Base-by-base conservation (phyloP, 2,888 invertebrate genomes). In the Agriopis leucophaearia region DNA sequence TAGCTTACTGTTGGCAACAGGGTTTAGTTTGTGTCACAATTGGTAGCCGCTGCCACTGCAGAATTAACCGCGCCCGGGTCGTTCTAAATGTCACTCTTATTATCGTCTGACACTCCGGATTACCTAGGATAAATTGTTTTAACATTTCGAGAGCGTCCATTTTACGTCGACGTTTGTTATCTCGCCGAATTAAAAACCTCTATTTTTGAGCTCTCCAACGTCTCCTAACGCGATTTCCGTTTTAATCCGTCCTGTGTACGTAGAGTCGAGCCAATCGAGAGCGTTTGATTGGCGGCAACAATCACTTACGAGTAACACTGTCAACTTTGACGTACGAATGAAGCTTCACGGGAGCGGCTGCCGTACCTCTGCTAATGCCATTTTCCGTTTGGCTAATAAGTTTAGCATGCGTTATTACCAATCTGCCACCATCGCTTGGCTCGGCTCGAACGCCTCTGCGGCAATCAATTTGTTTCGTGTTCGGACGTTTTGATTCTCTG, bases 331-430 rank as follows among this genome's bases (percentile, higher is more conserved):
- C 85, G 84, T 84, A 81, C 83, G 87, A 91, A 91, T 88, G 84
- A 85, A 90, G 88, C 89, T 90, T 87, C 86, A 89, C 88, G 82
- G 84, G 77, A 84, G 81, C 80, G 78, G 78, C 82, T 72, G 81
- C 85, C 80, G 87, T 87, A 87, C 89, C 88, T 86, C 84, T 86
- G 88, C 84, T 94, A 92, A 94, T 91, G 86, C 88, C 89, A 92
- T 94, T 94, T 94, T 92, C 92, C 92, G 91, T 91, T 91, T 88
- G 87, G 86, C 88, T 94, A 93, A 94, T 94, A 91, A 92, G 93
- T 91, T 94, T 94, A 93, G 91, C 92, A 90, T 90, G 87, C 88
- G 85, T 91, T 92, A 94, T 93, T 93, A 93, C 90, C 93, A 94
- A 93, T 94, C 90, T 69, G 68, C 63, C 88, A 83, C 87, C 84